phyloP scores from a whole-genome alignment of 2,797 vertebrate genomes.

The Gastrophryne carolinensis region DNA sequence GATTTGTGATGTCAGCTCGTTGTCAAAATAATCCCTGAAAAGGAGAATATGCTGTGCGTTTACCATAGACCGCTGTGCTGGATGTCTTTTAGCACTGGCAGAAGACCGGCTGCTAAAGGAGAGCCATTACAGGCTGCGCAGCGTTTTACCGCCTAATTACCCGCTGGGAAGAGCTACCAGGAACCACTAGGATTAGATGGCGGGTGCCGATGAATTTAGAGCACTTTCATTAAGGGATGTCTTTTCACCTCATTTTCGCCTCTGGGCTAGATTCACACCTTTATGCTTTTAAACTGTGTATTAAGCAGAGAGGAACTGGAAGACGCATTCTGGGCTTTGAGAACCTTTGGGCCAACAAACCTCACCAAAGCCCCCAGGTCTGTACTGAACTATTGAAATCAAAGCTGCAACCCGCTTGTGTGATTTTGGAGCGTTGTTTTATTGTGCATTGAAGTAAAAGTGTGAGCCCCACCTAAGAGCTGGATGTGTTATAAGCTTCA shows the following conservation, averaged over 20 bases:
- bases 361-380: no score
- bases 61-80: background rate
- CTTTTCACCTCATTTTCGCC: background rate
- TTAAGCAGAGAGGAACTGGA: no score
- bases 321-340: no score
- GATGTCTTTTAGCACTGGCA: constrained; percentile 3
- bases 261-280: background rate
- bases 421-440: no score
- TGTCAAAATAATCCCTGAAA: constrained; percentile 40
- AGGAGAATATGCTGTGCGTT: background rate
- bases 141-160: constrained; percentile 11
- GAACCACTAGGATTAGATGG: constrained; percentile 5
- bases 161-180: background rate
- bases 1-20: constrained; percentile 43
- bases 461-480: no score
- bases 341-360: no score
- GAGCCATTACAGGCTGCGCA: background rate
- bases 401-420: no score
- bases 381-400: no score
- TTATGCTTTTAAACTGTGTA: background rate
- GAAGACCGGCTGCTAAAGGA: background rate
- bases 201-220: background rate
- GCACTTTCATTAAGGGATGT: background rate
- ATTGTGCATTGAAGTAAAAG: no score
- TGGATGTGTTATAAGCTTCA: no score